Evolutionary conservation across 2,888 invertebrate genomes (phyloP).

Genomic region (Vesta saturnalis): DNA sequence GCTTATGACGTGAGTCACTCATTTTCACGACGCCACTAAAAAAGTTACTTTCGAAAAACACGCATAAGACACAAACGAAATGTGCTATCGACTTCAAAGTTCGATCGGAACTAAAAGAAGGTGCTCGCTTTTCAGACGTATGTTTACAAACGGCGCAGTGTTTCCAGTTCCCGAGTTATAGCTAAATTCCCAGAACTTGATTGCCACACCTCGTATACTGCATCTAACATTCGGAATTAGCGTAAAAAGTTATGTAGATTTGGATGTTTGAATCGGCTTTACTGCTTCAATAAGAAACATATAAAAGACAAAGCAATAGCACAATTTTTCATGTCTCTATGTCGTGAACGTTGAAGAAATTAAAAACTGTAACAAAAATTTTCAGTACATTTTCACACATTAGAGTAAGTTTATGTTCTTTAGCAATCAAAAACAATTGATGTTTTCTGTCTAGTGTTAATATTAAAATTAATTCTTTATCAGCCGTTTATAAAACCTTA

Average conservation of each 20-base stretch:
- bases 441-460: neutral
- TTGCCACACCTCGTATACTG: neutral
- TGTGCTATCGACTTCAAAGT: neutral
- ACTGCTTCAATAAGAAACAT: too few relatives aligned
- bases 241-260: too few relatives aligned
- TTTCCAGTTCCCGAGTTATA: neutral
- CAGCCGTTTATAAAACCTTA: conserved; percentile 14
- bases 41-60: neutral
- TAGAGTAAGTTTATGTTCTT: too few relatives aligned
- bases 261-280: too few relatives aligned
- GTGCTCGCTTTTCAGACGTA: neutral
- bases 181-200: neutral
- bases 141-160: neutral
- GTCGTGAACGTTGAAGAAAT: too few relatives aligned
- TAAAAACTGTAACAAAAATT: too few relatives aligned
- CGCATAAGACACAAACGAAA: neutral
- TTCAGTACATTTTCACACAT: too few relatives aligned
- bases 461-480: conserved; percentile 5
- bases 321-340: too few relatives aligned
- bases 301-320: too few relatives aligned
- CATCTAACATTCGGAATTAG: too few relatives aligned
- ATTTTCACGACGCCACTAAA: neutral
- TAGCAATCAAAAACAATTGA: neutral
- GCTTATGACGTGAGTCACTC: neutral
- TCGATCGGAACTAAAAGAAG: neutral